A percentile compares a stretch with the other conserved stretches of the same genome.
phyloP scores from a whole-genome alignment of 2,888 invertebrate species.

The Diloba caeruleocephala region DNA sequence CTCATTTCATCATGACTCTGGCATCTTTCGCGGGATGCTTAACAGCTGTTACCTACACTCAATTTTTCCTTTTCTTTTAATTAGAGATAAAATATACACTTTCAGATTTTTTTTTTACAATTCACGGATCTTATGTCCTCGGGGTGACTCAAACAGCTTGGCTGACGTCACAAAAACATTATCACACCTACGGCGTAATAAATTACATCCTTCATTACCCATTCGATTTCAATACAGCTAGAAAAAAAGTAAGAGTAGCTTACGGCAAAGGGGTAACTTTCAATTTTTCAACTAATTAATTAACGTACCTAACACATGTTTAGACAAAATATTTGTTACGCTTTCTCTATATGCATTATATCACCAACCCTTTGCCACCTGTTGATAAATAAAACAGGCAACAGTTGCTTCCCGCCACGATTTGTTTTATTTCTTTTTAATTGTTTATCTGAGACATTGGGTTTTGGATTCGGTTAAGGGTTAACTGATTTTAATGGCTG shows the following conservation, averaged over 20 bases:
- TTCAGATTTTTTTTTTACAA: conserved; percentile 34
- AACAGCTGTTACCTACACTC: conserved; percentile 45
- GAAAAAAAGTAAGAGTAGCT: conserved; percentile 51
- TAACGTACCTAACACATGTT: conserved; percentile 86
- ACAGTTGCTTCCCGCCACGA: conserved; percentile 86
- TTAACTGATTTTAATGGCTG: conserved; percentile 79
- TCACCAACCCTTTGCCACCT: conserved; percentile 80
- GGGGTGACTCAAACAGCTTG: conserved; percentile 28
- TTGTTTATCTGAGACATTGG: conserved; percentile 72
- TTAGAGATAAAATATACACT: too few relatives aligned
- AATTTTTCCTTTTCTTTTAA: conserved; percentile 19
- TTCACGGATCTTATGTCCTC: not conserved
- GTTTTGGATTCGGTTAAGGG: conserved; percentile 65
- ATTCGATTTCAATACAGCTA: conserved; percentile 57
- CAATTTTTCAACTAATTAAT: conserved; percentile 86
- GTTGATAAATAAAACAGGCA: conserved; percentile 70
- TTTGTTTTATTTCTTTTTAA: conserved; percentile 89
- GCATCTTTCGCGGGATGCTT: conserved; percentile 10
- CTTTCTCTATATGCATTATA: conserved; percentile 83
- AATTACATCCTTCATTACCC: conserved; percentile 57
- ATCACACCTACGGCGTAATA: conserved; percentile 50
- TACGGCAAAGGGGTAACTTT: conserved; percentile 77
- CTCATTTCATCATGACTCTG: conserved; percentile 9
- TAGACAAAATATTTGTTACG: conserved; percentile 83
- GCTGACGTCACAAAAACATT: conserved; percentile 44